Base-by-base conservation (phyloP, 2,888 invertebrate species). In the Caenorhabditis auriculariae region DNA sequence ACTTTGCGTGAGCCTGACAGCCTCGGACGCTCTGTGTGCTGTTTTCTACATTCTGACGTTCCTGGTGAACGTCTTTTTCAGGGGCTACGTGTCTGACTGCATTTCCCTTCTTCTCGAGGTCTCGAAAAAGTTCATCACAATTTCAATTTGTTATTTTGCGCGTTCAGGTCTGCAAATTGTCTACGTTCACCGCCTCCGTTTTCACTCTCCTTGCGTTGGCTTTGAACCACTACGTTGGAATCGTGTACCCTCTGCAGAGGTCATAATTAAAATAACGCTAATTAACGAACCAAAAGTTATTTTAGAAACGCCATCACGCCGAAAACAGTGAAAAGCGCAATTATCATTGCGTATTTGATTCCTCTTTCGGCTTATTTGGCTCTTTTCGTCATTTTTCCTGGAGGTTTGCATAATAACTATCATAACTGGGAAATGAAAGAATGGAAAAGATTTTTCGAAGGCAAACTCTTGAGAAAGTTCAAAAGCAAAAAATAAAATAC, bases 141-240 rank as follows among this genome's bases (percentile, higher is more conserved):
- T 42, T 37, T 6, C n/a, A 46, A 38, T 17, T 2, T 2, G n/a
- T n/a, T 23, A 37, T 12, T 6, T 35, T 38, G n/a, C 24, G 9
- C 12, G 46, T 69, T 37, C 49, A 77, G 76, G 73, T 72, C 17
- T 50, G 75, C 4, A 77, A 77, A 57, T 66, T 77, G 51, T 62
- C 72, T 19, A 74, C 76, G 2, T 77, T 88, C 53, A 84, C 88
- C 41, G 86, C 87, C 19, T 87, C 88, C 0, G 87, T 88, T 12
- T 83, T 86, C 41, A 88, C 88, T 75, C 84, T 88, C 3, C 82
- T 88, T 35, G 86, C 87, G 0, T 82, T 88, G 27, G 87, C 88
- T 28, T 81, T 87, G 54, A 88, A 88, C 81, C 88, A 88, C 78
- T 88, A 88, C 82, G 82, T 88, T 38, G 88, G 88, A 19, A 87